Percentiles rank a stretch among this genome's conserved stretches.
These are phyloP conservation scores for Dexiosoma caninum DNA, from an alignment of 2,888 invertebrate genomes.

Conservation along the genomic window DNA sequence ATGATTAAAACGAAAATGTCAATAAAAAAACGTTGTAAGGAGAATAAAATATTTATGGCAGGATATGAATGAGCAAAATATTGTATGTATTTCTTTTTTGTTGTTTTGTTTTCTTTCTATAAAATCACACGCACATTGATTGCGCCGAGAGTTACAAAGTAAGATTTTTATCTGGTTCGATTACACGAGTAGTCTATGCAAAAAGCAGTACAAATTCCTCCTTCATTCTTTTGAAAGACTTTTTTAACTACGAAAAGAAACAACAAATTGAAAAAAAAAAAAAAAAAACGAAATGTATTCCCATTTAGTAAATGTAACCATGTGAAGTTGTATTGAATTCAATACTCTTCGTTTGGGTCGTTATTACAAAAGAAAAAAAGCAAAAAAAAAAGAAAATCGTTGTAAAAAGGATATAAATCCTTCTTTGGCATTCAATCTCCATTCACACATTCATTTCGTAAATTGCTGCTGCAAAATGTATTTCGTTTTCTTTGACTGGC, in stretches of 20 bases:
- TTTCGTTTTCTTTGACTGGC: slow-evolving; percentile 5
- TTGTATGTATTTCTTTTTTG: neutral
- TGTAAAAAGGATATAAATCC: neutral
- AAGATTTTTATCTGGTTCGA: neutral
- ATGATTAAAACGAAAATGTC: neutral
- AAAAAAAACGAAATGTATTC: neutral
- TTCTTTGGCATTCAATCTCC: neutral
- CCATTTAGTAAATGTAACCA: neutral
- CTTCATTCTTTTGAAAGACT: neutral
- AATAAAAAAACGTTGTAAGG: neutral
- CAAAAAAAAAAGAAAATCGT: no score
- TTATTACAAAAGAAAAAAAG: neutral
- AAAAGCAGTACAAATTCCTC: neutral
- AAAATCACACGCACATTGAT: slow-evolving; percentile 3
- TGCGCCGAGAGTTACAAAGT: neutral
- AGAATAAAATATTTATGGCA: no score
- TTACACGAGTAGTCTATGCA: neutral
- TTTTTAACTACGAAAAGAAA: no score
- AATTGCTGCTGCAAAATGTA: slow-evolving; percentile 24
- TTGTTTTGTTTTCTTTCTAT: neutral
- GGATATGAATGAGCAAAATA: no score
- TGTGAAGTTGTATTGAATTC: neutral
- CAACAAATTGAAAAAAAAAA: no score
- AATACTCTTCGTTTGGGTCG: slow-evolving; percentile 22
- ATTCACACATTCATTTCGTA: neutral